Percentiles rank a stretch among this genome's conserved stretches.
These are phyloP conservation scores for Drosophila mulleri DNA, from an alignment of 2,888 invertebrate genomes.

Conservation along the genomic window DNA sequence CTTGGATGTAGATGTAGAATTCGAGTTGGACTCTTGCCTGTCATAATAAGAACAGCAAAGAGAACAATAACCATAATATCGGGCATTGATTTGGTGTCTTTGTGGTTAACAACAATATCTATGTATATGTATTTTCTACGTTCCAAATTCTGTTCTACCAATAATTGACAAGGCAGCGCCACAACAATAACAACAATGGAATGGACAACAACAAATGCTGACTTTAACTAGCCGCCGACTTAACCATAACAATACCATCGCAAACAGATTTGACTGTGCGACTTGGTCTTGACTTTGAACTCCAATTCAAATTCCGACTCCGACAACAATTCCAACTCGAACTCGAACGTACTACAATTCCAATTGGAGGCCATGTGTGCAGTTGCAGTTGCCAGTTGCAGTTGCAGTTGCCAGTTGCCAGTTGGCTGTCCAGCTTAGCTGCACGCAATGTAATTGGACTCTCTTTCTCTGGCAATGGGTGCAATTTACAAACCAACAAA, in stretches of 20 bases:
- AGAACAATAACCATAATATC: conserved; percentile 23
- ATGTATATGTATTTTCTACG: conserved; percentile 43
- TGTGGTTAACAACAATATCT: conserved; percentile 59
- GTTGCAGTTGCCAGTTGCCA: conserved; percentile 31
- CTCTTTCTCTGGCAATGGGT: conserved; percentile 31
- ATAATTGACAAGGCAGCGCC: conserved; percentile 80
- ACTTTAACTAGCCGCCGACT: conserved; percentile 61
- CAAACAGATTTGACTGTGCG: conserved; percentile 63
- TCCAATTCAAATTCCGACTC: conserved; percentile 32
- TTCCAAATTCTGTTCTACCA: conserved; percentile 75
- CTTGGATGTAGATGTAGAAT: conserved; percentile 15
- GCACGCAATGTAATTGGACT: conserved; percentile 77
- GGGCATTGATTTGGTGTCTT: conserved; percentile 68
- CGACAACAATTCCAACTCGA: conserved; percentile 19
- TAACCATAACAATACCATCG: conserved; percentile 54
- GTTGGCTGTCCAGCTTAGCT: conserved; percentile 11
- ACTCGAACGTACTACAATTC: conserved; percentile 14
- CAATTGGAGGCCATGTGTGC: conserved; percentile 60
- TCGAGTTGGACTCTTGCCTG: conserved; percentile 35
- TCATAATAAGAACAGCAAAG: conserved; percentile 49
- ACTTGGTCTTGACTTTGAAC: conserved; percentile 62
- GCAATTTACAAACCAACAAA: conserved; percentile 63
- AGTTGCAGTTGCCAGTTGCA: conserved; percentile 46
- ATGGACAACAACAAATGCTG: conserved; percentile 23
- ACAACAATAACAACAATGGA: conserved; percentile 47